Evolutionary conservation across 1,140 invertebrate species (phyloP).

Genomic region (Hesperophylax magnus): DNA sequence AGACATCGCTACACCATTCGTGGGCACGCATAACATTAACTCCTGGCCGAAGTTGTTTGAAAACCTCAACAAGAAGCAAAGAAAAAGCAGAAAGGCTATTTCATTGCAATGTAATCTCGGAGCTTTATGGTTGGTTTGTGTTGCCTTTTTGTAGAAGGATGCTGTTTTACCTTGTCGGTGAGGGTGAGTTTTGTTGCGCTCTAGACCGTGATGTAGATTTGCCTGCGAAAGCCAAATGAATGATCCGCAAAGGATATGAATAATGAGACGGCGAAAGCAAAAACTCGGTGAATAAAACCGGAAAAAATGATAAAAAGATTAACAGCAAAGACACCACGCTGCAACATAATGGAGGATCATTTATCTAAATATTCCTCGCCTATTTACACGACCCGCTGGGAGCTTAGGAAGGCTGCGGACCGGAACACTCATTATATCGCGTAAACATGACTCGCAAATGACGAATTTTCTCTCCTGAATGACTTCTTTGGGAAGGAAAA

Average conservation of each 20-base stretch:
- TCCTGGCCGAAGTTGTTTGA: not conserved
- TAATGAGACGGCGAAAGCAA: conserved; percentile 47
- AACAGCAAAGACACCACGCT: conserved; percentile 56
- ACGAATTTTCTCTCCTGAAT: conserved; percentile 29
- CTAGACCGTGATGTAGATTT: conserved; percentile 10
- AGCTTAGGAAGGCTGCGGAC: conserved; percentile 40
- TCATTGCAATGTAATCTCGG: not conserved
- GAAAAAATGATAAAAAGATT: conserved; percentile 58
- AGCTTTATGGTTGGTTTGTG: not conserved
- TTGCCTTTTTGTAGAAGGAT: no score
- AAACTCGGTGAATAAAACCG: conserved; percentile 48
- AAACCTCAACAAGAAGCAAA: not conserved
- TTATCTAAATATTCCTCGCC: conserved; percentile 58
- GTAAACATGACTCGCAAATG: conserved; percentile 35
- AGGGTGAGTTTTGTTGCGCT: not conserved
- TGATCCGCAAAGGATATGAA: conserved; percentile 55
- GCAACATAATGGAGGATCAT: conserved; percentile 57
- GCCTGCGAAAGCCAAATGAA: conserved; percentile 54
- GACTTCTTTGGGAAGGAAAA: not conserved
- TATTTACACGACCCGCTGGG: conserved; percentile 50
- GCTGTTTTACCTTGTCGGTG: no score
- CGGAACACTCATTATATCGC: conserved; percentile 21
- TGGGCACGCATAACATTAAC: conserved; percentile 56
- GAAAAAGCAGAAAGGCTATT: not conserved
- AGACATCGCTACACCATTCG: conserved; percentile 44